Evolutionary conservation across 35 echinoderm and acorn worm genomes (phyloP), one percentile per base, ranked within the genome.

Genomic region (Heliocidaris tuberculata): DNA sequence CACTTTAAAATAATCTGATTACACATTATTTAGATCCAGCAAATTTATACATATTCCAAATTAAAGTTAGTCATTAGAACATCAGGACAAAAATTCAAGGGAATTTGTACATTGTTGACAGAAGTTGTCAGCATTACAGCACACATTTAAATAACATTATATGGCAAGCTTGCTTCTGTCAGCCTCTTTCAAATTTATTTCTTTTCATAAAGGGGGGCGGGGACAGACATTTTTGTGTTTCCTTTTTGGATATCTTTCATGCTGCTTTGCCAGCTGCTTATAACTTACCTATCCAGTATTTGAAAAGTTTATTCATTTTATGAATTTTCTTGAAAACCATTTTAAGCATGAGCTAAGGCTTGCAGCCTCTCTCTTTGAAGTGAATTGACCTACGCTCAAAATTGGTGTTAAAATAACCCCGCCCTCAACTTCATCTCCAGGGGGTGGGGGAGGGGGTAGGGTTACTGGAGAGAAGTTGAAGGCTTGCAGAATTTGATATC

Each of bases 271-370:
- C 21, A 78, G 27, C 21, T n/a, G 21, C 65, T 78, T 78, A 27
- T 5, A n/a, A 78, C 15, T 78, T n/a, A 6, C 8, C 19, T 0
- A 78, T 78, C 0, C 15, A n/a, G 17, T 78, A 78, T 59, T 93
- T 50, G 91, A 93, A 93, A 93, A 93, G 47, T 59, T 59, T 93
- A 93, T 93, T 93, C 91, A 93, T 93, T 93, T 31, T 50, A 59
- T 93, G 91, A 93, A 59, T 89, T 89, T 35, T 13, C 31, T 42
- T 27, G 10, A 30, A 93, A 59, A 6, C 30, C 13, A 5, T 56
- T 56, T 93, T 30, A 10, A 89, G 87, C 87, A 42, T 89, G 35
- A 89, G 87, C 87, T 11, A 29, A 78, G 27, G 31, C 16, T 42
- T 30, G 11, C 9, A 32, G 87, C 31, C 31, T 42, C 31, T 89